Evolutionary conservation across 2,888 invertebrate genomes (phyloP).

Genomic region (Ormyrus rosae): DNA sequence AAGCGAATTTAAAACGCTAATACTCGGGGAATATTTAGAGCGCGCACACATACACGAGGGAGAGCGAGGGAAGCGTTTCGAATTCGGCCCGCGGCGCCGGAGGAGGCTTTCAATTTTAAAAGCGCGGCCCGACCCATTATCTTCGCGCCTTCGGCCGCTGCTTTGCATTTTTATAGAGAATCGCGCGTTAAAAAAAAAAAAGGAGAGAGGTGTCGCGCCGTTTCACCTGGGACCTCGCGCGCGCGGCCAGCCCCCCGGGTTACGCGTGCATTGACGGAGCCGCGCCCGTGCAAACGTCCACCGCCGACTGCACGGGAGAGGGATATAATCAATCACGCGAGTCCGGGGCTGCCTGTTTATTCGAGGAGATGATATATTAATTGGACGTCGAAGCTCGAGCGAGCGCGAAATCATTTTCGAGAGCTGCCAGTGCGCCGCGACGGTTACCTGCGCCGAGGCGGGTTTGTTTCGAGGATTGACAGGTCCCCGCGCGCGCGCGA

Average conservation of each 20-base stretch:
- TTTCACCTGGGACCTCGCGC: neutral
- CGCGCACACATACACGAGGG: neutral
- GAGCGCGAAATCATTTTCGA: neutral
- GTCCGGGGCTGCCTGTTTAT: neutral
- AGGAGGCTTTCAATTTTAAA: neutral
- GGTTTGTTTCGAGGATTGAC: too few species aligned
- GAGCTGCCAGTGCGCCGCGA: too few species aligned
- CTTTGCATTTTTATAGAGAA: neutral
- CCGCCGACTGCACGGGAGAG: neutral
- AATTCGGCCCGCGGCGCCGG: neutral
- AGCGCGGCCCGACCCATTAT: neutral
- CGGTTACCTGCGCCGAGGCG: too few species aligned
- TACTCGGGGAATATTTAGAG: too few species aligned
- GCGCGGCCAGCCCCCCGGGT: neutral
- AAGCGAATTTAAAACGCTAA: too few species aligned
- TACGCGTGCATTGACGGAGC: neutral
- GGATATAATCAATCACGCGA: conserved; percentile 36
- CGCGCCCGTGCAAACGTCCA: neutral
- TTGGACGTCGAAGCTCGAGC: conserved; percentile 24
- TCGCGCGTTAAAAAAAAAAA: neutral
- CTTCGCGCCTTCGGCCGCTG: neutral
- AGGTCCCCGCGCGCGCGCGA: too few species aligned
- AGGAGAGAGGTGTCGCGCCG: neutral
- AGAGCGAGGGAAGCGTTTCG: neutral
- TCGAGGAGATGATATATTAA: conserved; percentile 38